These are phyloP conservation scores for Petrocephalus sullivani DNA, from an alignment of 2,797 vertebrate genomes.

Conservation along the genomic window DNA sequence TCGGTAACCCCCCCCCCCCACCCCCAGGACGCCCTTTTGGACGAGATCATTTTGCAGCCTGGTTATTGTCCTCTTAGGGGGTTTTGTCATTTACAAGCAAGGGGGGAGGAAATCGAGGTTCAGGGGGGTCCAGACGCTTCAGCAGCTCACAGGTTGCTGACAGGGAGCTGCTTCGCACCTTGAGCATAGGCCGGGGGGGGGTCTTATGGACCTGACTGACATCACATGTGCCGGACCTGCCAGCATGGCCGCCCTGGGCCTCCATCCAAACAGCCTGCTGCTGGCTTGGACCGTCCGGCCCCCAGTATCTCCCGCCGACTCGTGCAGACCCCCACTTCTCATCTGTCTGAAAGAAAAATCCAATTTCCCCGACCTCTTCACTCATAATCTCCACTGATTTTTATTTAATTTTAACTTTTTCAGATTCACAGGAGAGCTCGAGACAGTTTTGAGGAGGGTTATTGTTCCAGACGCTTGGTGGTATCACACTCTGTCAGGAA, in stretches of 20 bases:
- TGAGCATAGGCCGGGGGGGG: not conserved
- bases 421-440: not conserved
- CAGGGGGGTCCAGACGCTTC: not conserved
- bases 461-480: slow-evolving; percentile 12
- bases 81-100: slow-evolving; percentile 10
- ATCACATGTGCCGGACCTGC: not conserved
- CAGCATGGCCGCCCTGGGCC: not conserved
- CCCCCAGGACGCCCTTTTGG: not conserved
- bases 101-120: not conserved
- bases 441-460: slow-evolving; percentile 12
- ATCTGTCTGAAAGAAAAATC: slow-evolving; percentile 15
- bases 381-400: slow-evolving; percentile 15
- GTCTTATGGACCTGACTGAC: not conserved
- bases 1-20: not conserved
- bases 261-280: not conserved
- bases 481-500: slow-evolving; percentile 35
- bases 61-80: not conserved
- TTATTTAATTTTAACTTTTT: slow-evolving; percentile 7
- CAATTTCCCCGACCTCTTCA: not conserved
- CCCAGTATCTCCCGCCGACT: not conserved
- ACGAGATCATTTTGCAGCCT: not conserved
- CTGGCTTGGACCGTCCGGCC: too few relatives aligned
- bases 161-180: not conserved
- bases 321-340: not conserved
- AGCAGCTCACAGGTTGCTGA: not conserved